phyloP scores from a whole-genome alignment of 1,140 invertebrate genomes.

The Lepidurus apus region DNA sequence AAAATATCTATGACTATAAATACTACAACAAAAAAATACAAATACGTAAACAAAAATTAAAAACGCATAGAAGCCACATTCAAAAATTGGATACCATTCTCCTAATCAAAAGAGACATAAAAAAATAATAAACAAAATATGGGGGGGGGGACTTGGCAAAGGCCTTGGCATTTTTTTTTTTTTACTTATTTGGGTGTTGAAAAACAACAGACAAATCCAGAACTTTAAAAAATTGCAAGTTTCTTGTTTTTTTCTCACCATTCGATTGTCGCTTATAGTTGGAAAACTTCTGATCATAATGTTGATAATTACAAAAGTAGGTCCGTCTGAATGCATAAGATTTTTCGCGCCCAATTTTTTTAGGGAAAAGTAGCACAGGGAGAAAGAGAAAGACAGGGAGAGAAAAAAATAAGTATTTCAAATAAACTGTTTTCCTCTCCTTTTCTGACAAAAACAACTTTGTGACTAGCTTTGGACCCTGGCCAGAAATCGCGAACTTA shows the following conservation, averaged over 20 bases:
- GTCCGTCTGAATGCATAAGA: slow-evolving; percentile 50
- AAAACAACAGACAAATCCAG: neutral
- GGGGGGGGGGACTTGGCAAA: neutral
- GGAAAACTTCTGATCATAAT: slow-evolving; percentile 93
- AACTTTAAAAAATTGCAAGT: neutral
- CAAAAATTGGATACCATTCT: neutral
- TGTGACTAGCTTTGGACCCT: too few relatives aligned
- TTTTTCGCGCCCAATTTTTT: neutral
- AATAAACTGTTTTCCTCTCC: too few relatives aligned
- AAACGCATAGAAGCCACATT: neutral
- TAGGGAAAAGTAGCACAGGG: slow-evolving; percentile 14
- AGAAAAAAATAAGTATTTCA: neutral
- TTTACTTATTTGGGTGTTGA: neutral
- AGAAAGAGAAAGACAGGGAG: slow-evolving; percentile 33
- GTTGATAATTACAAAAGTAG: slow-evolving; percentile 89
- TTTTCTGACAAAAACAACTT: too few relatives aligned
- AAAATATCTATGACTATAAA: too few relatives aligned
- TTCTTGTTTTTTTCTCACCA: slow-evolving; percentile 66
- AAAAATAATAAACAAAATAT: neutral
- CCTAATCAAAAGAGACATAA: slow-evolving; percentile 2
- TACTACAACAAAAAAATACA: neutral
- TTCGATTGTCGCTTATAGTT: slow-evolving; percentile 97
- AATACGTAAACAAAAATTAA: neutral
- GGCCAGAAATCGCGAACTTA: too few relatives aligned
- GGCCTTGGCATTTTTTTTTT: neutral